Percentiles rank a stretch among this genome's conserved stretches.
Evolutionary conservation across 2,113 vertebrate genomes (phyloP).

Genomic region (Athene cunicularia): DNA sequence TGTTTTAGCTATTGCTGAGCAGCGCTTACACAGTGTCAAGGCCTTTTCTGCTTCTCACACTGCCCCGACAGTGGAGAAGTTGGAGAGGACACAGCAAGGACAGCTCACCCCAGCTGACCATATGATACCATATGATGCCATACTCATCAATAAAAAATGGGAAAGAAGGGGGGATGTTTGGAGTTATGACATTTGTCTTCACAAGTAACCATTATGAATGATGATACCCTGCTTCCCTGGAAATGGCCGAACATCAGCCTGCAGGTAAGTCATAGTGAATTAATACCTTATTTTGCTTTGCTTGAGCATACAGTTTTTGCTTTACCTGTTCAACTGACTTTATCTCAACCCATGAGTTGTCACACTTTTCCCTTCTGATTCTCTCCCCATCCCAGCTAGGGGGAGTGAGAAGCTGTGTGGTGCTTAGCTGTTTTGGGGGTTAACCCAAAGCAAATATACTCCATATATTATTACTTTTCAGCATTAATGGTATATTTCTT

Average conservation of each 20-base stretch:
- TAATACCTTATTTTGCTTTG: background rate
- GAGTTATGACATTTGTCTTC: background rate
- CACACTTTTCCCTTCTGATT: background rate
- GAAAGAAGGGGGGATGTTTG: background rate
- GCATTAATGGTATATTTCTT: background rate
- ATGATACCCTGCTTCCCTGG: background rate
- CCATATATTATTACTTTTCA: background rate
- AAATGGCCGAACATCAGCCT: background rate
- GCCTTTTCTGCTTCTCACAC: background rate
- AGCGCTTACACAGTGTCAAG: background rate
- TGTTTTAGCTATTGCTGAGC: background rate
- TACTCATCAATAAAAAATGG: background rate
- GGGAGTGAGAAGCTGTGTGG: rapidly evolving
- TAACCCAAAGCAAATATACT: background rate
- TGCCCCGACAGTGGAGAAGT: rapidly evolving
- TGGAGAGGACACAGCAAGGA: background rate
- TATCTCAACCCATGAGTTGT: background rate
- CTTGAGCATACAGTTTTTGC: background rate
- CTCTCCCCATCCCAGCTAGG: background rate
- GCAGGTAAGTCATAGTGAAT: background rate
- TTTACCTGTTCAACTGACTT: background rate
- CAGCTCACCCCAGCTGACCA: background rate
- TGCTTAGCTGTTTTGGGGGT: background rate
- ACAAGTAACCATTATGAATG: background rate
- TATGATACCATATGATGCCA: background rate